Evolutionary conservation across 2,113 vertebrate genomes (phyloP).

Genomic region (Mixornis gularis): DNA sequence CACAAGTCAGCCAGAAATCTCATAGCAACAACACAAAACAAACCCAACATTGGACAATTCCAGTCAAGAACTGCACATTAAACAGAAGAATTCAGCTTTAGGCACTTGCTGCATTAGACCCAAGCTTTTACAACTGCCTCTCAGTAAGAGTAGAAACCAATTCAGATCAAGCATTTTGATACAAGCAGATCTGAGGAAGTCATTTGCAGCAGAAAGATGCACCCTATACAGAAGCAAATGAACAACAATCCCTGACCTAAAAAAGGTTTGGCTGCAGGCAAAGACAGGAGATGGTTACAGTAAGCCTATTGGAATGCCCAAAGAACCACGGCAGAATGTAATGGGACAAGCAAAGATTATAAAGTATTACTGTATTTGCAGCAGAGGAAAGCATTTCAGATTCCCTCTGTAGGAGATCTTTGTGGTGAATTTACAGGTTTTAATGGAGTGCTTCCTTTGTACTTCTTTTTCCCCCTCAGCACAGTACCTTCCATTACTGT

Average conservation of each 20-base stretch:
- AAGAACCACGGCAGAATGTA: background rate
- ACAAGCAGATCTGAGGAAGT: background rate
- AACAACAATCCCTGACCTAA: background rate
- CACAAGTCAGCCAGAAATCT: background rate
- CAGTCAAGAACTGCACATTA: background rate
- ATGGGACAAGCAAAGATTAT: background rate
- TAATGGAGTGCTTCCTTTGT: background rate
- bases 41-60: background rate
- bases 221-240: accelerated
- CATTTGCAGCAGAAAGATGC: background rate
- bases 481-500: background rate
- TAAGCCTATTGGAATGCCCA: background rate
- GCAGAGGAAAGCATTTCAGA: background rate
- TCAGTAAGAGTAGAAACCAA: background rate
- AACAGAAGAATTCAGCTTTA: background rate
- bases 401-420: background rate
- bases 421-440: background rate
- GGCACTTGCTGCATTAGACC: background rate
- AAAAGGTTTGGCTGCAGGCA: background rate
- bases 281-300: background rate
- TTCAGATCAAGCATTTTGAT: background rate
- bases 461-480: background rate
- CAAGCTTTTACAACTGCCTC: background rate
- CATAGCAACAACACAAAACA: background rate
- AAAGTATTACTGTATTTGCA: background rate